Percentiles rank a stretch among this genome's conserved stretches.
phyloP scores from a whole-genome alignment of 2,888 invertebrate species.

The Acheta domesticus region DNA sequence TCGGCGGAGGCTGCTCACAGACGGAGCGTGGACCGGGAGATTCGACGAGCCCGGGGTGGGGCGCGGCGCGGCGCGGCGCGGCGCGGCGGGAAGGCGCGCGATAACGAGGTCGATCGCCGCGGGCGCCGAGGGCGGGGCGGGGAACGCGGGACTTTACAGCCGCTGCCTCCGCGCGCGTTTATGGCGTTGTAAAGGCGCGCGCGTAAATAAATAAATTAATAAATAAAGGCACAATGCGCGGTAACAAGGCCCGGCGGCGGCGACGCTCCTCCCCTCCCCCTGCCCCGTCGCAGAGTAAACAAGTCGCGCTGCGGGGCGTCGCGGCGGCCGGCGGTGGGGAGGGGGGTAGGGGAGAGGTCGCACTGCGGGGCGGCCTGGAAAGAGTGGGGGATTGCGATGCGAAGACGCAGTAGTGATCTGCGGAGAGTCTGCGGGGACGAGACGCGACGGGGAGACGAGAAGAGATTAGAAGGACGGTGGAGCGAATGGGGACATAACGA shows the following conservation, averaged over 20 bases:
- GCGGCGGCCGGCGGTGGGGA: no score
- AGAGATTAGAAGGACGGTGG: no score
- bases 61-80: neutral
- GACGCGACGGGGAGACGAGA: no score
- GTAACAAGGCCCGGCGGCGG: neutral
- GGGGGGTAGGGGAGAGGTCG: no score
- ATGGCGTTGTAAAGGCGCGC: constrained; percentile 2
- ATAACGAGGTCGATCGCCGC: neutral
- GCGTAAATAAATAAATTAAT: constrained; percentile 18
- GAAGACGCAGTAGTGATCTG: no score
- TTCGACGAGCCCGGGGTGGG: neutral
- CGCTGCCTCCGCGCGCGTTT: constrained; percentile 1
- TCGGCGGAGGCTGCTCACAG: neutral
- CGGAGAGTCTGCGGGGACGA: no score
- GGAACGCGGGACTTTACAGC: neutral
- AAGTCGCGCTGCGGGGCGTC: neutral
- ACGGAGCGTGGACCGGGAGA: neutral
- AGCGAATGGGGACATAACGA: no score
- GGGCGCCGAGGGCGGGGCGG: neutral
- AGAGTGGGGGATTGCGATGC: no score
- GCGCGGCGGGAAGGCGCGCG: neutral
- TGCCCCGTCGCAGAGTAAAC: no score
- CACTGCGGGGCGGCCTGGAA: no score
- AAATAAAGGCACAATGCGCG: constrained; percentile 18
- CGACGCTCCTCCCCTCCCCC: no score